Conservation (phyloP, 2,888 invertebrate species). For the Campaea margaritaria region DNA sequence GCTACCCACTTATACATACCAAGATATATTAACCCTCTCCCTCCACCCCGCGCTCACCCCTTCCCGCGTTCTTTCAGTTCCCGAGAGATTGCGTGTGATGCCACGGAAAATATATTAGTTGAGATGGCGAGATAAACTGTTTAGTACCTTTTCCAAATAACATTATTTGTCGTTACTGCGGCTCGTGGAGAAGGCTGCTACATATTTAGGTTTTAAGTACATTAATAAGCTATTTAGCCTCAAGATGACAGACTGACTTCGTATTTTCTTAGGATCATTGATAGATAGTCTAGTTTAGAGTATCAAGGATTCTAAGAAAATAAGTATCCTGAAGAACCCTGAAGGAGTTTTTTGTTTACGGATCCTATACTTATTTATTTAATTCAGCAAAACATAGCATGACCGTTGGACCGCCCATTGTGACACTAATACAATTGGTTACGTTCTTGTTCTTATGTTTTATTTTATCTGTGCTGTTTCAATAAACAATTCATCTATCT, state of each 20-base stretch:
- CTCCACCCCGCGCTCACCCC: slow-evolving; percentile 1
- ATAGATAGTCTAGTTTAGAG: too few species aligned
- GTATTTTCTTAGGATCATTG: neutral
- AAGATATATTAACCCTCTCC: slow-evolving; percentile 28
- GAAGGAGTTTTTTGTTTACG: too few species aligned
- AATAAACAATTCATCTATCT: too few species aligned
- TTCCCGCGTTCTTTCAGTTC: slow-evolving; percentile 20
- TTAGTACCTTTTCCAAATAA: neutral
- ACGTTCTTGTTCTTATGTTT: too few species aligned
- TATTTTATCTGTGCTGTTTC: too few species aligned
- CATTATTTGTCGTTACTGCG: neutral
- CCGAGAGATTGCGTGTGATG: slow-evolving; percentile 19
- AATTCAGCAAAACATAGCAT: too few species aligned
- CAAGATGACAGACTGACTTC: too few species aligned
- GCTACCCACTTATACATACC: slow-evolving; percentile 31
- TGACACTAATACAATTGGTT: too few species aligned
- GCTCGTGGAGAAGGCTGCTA: neutral
- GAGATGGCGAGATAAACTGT: slow-evolving; percentile 2
- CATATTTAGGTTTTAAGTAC: neutral
- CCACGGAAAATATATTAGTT: slow-evolving; percentile 14
- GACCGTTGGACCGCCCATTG: too few species aligned
- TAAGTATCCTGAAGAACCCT: too few species aligned
- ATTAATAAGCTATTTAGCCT: neutral
- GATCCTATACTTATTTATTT: too few species aligned
- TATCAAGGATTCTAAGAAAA: too few species aligned